phyloP scores from a whole-genome alignment of 2,888 invertebrate species.

The Podotricha telesiphe region DNA sequence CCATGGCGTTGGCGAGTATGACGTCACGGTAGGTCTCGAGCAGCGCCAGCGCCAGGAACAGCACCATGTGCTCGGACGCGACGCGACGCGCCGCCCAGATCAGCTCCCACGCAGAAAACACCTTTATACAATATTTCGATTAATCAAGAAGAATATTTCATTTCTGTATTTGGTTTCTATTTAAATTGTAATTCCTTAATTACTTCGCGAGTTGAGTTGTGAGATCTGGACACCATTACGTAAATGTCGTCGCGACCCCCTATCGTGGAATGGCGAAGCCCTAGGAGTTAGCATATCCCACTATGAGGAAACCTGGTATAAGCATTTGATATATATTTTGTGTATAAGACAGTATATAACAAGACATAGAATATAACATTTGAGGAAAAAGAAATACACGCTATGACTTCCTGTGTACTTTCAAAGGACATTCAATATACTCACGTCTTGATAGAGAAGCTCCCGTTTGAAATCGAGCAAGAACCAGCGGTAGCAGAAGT shows the following conservation, averaged over 20 bases:
- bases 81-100: conserved; percentile 97
- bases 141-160: too few relatives aligned
- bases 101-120: conserved; percentile 96
- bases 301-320: too few relatives aligned
- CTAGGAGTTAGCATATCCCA: too few relatives aligned
- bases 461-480: conserved; percentile 97
- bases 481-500: conserved; percentile 99
- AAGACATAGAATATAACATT: too few relatives aligned
- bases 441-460: conserved; percentile 94
- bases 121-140: conserved; percentile 58
- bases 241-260: too few relatives aligned
- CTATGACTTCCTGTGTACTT: neutral
- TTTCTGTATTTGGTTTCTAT: too few relatives aligned
- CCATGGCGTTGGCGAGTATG: conserved; percentile 97
- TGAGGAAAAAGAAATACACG: neutral
- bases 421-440: conserved; percentile 37
- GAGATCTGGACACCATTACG: too few relatives aligned
- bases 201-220: too few relatives aligned
- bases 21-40: conserved; percentile 97
- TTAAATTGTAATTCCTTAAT: too few relatives aligned
- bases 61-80: conserved; percentile 94
- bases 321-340: too few relatives aligned
- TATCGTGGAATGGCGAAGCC: too few relatives aligned
- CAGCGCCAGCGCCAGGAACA: conserved; percentile 95
- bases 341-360: too few relatives aligned